Base-by-base conservation (phyloP, 2,113 vertebrate species). In the Alethe castanea region DNA sequence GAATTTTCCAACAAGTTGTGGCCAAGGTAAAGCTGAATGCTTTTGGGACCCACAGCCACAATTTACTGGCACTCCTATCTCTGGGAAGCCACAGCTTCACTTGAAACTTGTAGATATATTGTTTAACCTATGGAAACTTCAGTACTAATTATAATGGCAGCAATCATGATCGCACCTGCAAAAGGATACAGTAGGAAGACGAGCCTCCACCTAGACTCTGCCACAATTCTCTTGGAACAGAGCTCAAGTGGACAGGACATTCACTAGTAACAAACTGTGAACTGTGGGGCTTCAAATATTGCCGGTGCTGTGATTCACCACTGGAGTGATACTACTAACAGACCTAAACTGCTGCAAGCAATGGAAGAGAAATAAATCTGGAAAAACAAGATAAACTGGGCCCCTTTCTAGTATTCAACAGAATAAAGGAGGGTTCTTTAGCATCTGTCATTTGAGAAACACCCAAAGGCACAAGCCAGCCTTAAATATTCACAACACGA, bases 71-170 rank as follows among this genome's bases (percentile, higher is more conserved):
- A 40, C 28, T 64, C 12, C 6, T 13, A 2, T 12, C 22, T 59
- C 81, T 5, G 3, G 19, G 15, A 45, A 42, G 35, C 18, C 38
- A 48, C 16, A 80, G 24, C 19, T 59, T 33, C 25, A 36, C 52
- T 18, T 5, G 9, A 44, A 79, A 38, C 17, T 22, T 50, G 12
- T 5, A 50, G 9, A 19, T 22, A 8, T 20, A 17, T 5, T 19
- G 4, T 81, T 78, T 81, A 81, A 69, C 14, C 13, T 19, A 3
- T 3, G 38, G 60, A 73, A 52, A 60, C 14, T 14, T 22, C 2
- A 1, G 22, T 5, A 24, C 7, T 28, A 35, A n/a, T 6, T 45
- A 1, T 11, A 69, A 13, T 4, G 2, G 45, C 29, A 62, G 66
- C 26, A 40, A n/a, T 17, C 53, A 8, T 3, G 20, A 22, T 35